Percentiles rank a stretch among this genome's conserved stretches.
These are phyloP conservation scores for Zophobas morio DNA, from an alignment of 1,140 invertebrate species.

Conservation along the genomic window DNA sequence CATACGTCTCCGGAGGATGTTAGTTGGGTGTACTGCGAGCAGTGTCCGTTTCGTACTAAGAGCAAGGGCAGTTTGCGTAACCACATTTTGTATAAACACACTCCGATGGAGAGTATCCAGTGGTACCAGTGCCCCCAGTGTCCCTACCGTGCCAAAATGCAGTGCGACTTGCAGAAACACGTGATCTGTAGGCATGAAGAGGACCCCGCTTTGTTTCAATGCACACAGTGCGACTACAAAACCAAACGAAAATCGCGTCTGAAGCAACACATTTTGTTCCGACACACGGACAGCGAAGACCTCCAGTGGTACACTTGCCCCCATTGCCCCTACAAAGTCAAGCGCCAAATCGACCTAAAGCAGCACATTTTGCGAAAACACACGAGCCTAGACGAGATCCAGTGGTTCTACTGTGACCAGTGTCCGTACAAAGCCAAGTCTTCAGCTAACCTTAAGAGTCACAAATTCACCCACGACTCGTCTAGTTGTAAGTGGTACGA, in stretches of 20 bases:
- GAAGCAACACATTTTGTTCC: slow-evolving; percentile 2
- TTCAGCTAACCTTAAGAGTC: background rate
- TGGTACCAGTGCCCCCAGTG: no score
- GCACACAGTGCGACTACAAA: background rate
- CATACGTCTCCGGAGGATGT: no score
- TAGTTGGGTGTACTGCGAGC: no score
- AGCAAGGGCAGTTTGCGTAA: no score
- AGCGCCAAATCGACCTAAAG: background rate
- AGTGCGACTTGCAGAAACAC: no score
- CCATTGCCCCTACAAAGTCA: background rate
- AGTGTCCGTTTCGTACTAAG: no score
- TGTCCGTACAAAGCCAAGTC: slow-evolving; percentile 3
- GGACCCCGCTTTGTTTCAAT: background rate
- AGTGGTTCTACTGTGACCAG: background rate
- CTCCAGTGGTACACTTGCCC: background rate
- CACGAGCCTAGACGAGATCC: background rate
- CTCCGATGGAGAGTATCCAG: no score
- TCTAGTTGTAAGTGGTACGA: no score
- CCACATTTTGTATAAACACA: no score
- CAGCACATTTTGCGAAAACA: slow-evolving; percentile 1
- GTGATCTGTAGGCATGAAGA: no score
- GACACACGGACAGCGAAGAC: background rate
- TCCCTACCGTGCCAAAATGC: no score
- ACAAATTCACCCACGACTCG: background rate
- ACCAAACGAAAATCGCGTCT: background rate